Evolutionary conservation across 2,113 vertebrate genomes (phyloP), one percentile per base, ranked within the genome.

Genomic region (Sander lucioperca): DNA sequence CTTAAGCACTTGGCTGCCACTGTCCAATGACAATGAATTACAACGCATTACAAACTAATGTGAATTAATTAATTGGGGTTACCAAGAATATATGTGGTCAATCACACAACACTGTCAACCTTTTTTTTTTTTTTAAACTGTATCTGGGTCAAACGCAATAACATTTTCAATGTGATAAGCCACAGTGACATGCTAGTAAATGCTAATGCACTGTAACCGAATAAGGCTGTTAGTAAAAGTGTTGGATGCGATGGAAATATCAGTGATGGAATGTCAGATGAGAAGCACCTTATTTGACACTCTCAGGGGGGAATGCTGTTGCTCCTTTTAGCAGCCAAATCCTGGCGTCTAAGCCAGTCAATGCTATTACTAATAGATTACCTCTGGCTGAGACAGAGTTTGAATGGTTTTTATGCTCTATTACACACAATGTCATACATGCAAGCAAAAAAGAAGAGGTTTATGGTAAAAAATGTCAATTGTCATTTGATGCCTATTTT

Each of bases 311-410:
- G 25, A 27, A 57, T 21, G 14, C 9, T 1, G 18, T 25, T 30
- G 36, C 67, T 85, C 79, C 25, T 87, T 91, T 82, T 72, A 88
- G 79, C 68, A 84, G 45, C 45, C 53, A 65, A 78, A 88, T 82
- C 77, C 67, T 59, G 72, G 83, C 70, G 78, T 83, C 56, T 62
- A 16, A 63, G 54, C 36, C 77, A 83, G 82, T 68, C 51, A 16
- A 25, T 47, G 70, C 51, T 81, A 69, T 88, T 77, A 87, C 65
- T 92, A 70, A 90, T 78, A 83, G 48, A 75, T 80, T 74, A 87
- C 54, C 56, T 77, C 43, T 69, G 62, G 61, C 76, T 2, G 0
- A 57, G 68, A 48, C 61, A 2, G 18, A 50, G 64, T 27, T 70
- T 53, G 19, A 70, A 51, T 77, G 30, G 47, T 27, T 43, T 25